A percentile compares a stretch with the other conserved stretches of the same genome.
These are phyloP conservation scores for Triplophysa siluroides DNA, from an alignment of 2,113 vertebrate species.

Conservation along the genomic window DNA sequence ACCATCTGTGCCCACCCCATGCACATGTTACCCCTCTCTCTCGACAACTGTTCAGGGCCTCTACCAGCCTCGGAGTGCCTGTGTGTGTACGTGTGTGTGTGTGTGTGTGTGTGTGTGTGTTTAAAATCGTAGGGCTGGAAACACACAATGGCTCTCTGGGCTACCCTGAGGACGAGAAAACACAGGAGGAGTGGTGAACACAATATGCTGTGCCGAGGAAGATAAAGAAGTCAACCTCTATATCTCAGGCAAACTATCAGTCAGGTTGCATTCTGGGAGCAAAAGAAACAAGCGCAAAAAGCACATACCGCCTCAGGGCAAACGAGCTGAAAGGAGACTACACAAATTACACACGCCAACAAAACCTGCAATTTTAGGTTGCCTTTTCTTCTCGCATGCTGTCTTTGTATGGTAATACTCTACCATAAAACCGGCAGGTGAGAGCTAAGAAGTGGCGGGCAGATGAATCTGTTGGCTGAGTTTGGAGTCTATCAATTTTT, in stretches of 20 bases:
- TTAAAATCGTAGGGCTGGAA: slow-evolving; percentile 63
- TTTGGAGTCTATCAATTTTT: slow-evolving; percentile 43
- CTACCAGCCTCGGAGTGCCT: slow-evolving; percentile 59
- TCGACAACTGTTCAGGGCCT: slow-evolving; percentile 87
- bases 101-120: slow-evolving; percentile 39
- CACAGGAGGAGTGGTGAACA: slow-evolving; percentile 66
- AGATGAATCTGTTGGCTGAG: slow-evolving; percentile 63
- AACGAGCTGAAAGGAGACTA: slow-evolving; percentile 12
- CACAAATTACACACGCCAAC: slow-evolving; percentile 25
- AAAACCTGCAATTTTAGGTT: slow-evolving; percentile 24
- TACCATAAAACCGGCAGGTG: slow-evolving; percentile 43
- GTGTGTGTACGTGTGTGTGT: slow-evolving; percentile 42
- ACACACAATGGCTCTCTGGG: slow-evolving; percentile 84
- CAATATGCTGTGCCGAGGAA: slow-evolving; percentile 66
- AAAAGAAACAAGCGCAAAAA: slow-evolving; percentile 40
- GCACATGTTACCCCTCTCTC: slow-evolving; percentile 85
- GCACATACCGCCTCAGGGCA: slow-evolving; percentile 56
- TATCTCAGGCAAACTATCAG: slow-evolving; percentile 30
- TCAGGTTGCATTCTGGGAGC: slow-evolving; percentile 16
- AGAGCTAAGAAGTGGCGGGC: slow-evolving; percentile 8
- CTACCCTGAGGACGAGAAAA: slow-evolving; percentile 65
- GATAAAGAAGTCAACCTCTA: slow-evolving; percentile 43
- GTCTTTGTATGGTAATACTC: background rate
- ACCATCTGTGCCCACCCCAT: slow-evolving; percentile 89
- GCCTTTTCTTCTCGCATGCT: background rate